Base-by-base conservation (phyloP, 2,113 vertebrate genomes). In the Chrysemys picta region DNA sequence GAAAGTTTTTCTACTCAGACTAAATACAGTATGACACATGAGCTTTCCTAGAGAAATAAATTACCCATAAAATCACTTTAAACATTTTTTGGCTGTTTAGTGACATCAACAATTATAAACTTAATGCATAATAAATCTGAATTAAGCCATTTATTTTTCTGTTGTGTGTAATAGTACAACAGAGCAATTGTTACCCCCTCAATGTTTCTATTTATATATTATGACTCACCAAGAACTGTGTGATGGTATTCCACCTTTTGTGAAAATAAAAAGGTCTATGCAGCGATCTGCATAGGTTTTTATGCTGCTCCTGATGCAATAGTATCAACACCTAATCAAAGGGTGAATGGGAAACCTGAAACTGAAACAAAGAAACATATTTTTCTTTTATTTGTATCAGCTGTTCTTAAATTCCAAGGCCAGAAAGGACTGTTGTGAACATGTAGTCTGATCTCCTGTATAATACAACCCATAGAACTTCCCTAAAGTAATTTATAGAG, bases 91-190 rank as follows among this genome's bases (percentile, higher is more conserved):
- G 91, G 79, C 89, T 72, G 24, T 69, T 94, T 69, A 69, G 80
- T 95, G 80, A 87, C 42, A 38, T 89, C 76, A 93, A 54, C 47
- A 94, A 82, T 81, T 91, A 89, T 54, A 93, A 53, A 95, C 84
- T 42, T n/a, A 85, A 81, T 87, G 54, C 88, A 50, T 81, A 93
- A 85, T 89, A 90, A 96, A 91, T 88, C 47, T 89, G 5, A 4
- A 7, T 85, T 90, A 95, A 56, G n/a, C 86, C 59, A 93, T 65
- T n/a, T 69, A 1, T 0, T 62, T 79, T 42, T 87, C 57, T 59
- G 94, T 93, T 78, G 52, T 81, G n/a, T 4, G n/a, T 4, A 87
- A 49, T 24, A 75, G 14, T 59, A 65, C 50, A 93, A 79, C 45
- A 91, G 47, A 93, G 85, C 21, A 7, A 79, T 11, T 90, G 25